A percentile compares a stretch with the other conserved stretches of the same genome.
Conservation (phyloP, 2,888 invertebrate genomes). For the Pyrocoelia pectoralis region DNA sequence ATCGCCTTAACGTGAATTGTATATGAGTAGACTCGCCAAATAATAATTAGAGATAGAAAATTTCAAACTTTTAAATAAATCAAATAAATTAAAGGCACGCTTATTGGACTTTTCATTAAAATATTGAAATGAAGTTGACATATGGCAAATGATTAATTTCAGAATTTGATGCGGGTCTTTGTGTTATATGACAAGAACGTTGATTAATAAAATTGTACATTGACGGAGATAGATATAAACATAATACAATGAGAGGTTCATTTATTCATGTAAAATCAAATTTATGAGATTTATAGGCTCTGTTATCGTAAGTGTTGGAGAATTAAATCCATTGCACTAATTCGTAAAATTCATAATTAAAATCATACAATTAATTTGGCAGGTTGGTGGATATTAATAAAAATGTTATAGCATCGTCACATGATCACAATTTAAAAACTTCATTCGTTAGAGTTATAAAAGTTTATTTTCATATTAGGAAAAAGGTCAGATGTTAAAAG, state of each 20-base stretch:
- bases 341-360: neutral
- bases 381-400: neutral
- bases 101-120: neutral
- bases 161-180: neutral
- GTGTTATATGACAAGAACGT: neutral
- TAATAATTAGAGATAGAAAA: too few species aligned
- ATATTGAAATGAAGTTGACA: conserved; percentile 1
- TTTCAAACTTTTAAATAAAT: too few species aligned
- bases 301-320: conserved; percentile 1
- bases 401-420: too few species aligned
- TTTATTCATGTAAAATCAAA: neutral
- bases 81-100: too few species aligned
- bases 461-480: too few species aligned
- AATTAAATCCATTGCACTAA: neutral
- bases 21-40: too few species aligned
- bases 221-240: neutral
- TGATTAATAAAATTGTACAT: neutral
- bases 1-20: too few species aligned
- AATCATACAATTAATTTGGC: neutral
- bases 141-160: neutral
- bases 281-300: neutral
- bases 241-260: neutral
- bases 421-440: too few species aligned
- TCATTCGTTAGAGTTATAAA: too few species aligned
- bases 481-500: too few species aligned